phyloP scores from a whole-genome alignment of 1,140 invertebrate genomes.

The Bombus pyrosoma region DNA sequence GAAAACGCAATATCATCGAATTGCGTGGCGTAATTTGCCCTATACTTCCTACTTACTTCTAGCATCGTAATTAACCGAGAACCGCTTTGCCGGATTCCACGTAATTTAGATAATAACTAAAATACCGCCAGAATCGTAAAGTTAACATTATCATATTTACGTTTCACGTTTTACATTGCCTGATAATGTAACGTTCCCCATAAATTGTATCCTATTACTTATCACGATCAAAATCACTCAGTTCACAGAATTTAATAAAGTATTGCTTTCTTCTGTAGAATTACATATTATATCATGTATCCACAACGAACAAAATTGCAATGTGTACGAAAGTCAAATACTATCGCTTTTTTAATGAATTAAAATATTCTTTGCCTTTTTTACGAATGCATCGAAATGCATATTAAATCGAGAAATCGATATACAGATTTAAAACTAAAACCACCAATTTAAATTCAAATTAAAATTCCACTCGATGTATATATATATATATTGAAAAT shows the following conservation, averaged over 20 bases:
- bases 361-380: neutral
- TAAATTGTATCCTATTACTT: neutral
- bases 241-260: neutral
- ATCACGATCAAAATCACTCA: neutral
- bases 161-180: neutral
- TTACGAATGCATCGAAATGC: neutral
- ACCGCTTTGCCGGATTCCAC: neutral
- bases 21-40: neutral
- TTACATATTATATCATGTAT: neutral
- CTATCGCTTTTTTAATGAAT: neutral
- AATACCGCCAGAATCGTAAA: neutral
- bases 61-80: constrained; percentile 3
- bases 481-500: neutral
- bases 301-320: neutral
- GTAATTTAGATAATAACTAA: constrained; percentile 1
- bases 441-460: neutral
- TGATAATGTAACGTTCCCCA: too few species aligned
- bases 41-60: constrained; percentile 13
- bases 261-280: neutral
- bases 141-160: constrained; percentile 7
- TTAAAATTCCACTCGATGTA: neutral
- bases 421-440: neutral
- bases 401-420: neutral
- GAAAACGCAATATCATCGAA: constrained; percentile 26
- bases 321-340: too few species aligned